These are phyloP conservation scores for Epinephelus coioides DNA, from an alignment of 2,797 vertebrate genomes.

Conservation along the genomic window DNA sequence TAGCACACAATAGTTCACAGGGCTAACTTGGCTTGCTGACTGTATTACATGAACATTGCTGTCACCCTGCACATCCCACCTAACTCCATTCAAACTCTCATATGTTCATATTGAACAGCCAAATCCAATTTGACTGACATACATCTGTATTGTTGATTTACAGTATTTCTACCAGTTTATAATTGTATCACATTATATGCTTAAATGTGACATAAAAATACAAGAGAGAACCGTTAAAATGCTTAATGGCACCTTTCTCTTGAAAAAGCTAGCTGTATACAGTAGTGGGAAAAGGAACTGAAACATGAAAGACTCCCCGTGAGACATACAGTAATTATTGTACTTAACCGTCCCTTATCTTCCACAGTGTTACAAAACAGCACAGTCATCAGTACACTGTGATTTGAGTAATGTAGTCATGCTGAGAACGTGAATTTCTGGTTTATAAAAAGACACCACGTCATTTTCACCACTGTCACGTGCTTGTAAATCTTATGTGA, in stretches of 20 bases:
- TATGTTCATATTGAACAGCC: too few relatives aligned
- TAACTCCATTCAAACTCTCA: too few relatives aligned
- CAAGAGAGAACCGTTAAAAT: neutral
- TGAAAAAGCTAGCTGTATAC: neutral
- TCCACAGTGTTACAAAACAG: neutral
- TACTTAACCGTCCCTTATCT: conserved; percentile 7
- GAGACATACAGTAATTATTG: conserved; percentile 1
- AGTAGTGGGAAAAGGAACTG: conserved; percentile 3
- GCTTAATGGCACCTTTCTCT: too few relatives aligned
- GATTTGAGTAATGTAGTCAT: neutral
- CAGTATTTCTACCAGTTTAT: neutral
- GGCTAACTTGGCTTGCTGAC: too few relatives aligned
- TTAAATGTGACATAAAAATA: neutral
- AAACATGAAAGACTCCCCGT: neutral
- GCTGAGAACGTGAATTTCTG: neutral
- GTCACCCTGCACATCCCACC: too few relatives aligned
- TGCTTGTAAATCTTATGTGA: neutral
- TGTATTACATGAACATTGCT: too few relatives aligned
- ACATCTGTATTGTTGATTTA: neutral
- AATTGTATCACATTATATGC: neutral
- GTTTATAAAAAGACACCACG: neutral
- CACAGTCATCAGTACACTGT: conserved; percentile 1
- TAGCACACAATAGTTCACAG: too few relatives aligned
- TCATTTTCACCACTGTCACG: neutral
- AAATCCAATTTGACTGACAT: too few relatives aligned